phyloP scores from a whole-genome alignment of 2,113 vertebrate genomes.

The Sinosuthora webbiana region DNA sequence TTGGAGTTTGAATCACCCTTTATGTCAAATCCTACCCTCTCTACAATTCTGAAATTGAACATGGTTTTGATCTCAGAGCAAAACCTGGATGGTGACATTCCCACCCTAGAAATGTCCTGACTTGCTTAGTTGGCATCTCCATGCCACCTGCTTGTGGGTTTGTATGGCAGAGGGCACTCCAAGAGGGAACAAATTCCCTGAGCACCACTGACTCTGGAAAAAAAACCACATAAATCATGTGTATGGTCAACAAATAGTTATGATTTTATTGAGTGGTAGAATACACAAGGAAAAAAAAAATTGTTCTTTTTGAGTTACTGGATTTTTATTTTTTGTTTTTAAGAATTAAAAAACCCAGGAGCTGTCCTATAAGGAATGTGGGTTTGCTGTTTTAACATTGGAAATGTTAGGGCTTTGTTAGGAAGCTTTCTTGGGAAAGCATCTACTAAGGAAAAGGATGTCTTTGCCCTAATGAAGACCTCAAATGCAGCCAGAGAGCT shows the following conservation, averaged over 20 bases:
- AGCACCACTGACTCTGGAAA: neutral
- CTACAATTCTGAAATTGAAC: neutral
- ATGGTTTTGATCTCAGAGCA: neutral
- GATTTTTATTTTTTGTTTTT: neutral
- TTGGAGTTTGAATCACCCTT: neutral
- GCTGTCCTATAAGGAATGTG: neutral
- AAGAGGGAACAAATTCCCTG: neutral
- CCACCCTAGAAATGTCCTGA: rapidly evolving
- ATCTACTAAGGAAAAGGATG: neutral
- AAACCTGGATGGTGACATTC: neutral
- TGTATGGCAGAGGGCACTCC: neutral
- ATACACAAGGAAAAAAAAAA: neutral
- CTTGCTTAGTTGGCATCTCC: neutral
- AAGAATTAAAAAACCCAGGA: neutral
- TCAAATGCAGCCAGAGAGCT: neutral
- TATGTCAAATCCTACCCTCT: neutral
- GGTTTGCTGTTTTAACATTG: neutral
- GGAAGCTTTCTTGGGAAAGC: slow-evolving; percentile 7
- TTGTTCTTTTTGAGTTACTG: neutral
- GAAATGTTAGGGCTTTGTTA: slow-evolving; percentile 24
- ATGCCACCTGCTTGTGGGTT: neutral
- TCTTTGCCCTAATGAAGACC: neutral
- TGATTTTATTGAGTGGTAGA: slow-evolving; percentile 47
- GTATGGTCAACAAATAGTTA: slow-evolving; percentile 26
- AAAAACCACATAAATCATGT: neutral